Evolutionary conservation across 2,797 vertebrate genomes (phyloP).

Genomic region (Astyanax mexicanus): DNA sequence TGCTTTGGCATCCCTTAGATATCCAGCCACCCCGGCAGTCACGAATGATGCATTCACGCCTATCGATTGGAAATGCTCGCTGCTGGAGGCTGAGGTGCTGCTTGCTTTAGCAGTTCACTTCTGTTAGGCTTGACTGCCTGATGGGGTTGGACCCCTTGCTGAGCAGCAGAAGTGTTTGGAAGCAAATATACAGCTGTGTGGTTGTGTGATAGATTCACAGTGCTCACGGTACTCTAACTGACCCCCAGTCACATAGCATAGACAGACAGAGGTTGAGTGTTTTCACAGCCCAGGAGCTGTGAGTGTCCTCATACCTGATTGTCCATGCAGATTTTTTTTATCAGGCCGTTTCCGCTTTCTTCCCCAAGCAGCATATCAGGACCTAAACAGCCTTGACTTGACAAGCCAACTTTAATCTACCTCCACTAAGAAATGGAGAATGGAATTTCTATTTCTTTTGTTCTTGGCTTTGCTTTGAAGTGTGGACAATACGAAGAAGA

Average conservation of each 20-base stretch:
- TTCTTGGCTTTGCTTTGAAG: background rate
- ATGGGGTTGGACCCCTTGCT: background rate
- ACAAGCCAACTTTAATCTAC: slow-evolving; percentile 16
- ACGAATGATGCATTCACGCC: slow-evolving; percentile 35
- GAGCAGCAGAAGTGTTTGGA: slow-evolving; percentile 1
- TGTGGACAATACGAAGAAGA: no score
- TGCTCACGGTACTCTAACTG: background rate
- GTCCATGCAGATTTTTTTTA: slow-evolving; percentile 16
- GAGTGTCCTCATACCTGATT: background rate
- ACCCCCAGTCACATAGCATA: background rate
- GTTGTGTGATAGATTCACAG: background rate
- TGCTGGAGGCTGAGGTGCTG: slow-evolving; percentile 5
- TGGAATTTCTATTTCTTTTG: background rate
- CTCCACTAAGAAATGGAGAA: background rate
- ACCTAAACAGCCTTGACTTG: slow-evolving; percentile 22
- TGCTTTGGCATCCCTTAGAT: slow-evolving; percentile 49
- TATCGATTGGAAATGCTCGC: slow-evolving; percentile 57
- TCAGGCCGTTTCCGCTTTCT: slow-evolving; percentile 16
- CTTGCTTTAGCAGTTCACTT: slow-evolving; percentile 9
- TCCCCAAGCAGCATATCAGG: slow-evolving; percentile 25
- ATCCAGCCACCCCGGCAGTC: slow-evolving; percentile 36
- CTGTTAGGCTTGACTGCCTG: background rate
- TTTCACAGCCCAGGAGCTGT: background rate
- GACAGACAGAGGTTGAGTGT: slow-evolving; percentile 6
- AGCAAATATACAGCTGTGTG: background rate